Percentiles rank a stretch among this genome's conserved stretches.
Evolutionary conservation across 23 tunicate genomes (phyloP).

Genomic region (Diplosoma virens): DNA sequence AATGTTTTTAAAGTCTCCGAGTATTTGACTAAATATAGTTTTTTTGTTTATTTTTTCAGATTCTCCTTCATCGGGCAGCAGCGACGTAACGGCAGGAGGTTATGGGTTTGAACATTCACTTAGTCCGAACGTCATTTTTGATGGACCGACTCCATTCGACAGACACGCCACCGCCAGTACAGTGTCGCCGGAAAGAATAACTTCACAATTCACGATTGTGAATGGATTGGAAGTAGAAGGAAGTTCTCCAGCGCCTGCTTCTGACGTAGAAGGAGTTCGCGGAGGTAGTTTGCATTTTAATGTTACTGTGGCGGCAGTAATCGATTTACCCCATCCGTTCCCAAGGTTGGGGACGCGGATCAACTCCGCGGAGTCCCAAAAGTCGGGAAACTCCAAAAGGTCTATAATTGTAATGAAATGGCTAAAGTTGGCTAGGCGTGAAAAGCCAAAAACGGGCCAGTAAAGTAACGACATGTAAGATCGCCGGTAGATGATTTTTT

Average conservation of each 20-base stretch:
- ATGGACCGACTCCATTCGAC: neutral
- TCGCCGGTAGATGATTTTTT: too few species aligned
- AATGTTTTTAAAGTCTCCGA: too few species aligned
- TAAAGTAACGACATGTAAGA: too few species aligned
- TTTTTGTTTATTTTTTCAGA: neutral
- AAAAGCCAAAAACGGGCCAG: too few species aligned
- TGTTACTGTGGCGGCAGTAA: too few species aligned
- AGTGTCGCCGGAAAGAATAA: slow-evolving; percentile 12
- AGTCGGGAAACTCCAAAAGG: too few species aligned
- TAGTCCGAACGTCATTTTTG: neutral
- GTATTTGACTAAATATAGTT: too few species aligned
- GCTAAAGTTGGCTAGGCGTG: too few species aligned
- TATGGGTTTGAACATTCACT: slow-evolving; percentile 3
- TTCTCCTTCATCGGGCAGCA: neutral
- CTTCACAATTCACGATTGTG: neutral
- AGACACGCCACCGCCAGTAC: neutral
- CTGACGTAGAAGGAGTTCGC: neutral
- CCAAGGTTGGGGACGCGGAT: too few species aligned
- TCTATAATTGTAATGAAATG: too few species aligned
- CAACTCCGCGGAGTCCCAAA: too few species aligned
- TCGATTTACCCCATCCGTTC: too few species aligned
- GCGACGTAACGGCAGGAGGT: neutral
- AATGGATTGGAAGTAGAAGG: neutral
- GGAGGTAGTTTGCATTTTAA: neutral
- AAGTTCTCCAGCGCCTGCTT: neutral